Percentiles rank a stretch among this genome's conserved stretches.
Evolutionary conservation across 2,888 invertebrate genomes (phyloP).

Genomic region (Rhagonycha lutea): DNA sequence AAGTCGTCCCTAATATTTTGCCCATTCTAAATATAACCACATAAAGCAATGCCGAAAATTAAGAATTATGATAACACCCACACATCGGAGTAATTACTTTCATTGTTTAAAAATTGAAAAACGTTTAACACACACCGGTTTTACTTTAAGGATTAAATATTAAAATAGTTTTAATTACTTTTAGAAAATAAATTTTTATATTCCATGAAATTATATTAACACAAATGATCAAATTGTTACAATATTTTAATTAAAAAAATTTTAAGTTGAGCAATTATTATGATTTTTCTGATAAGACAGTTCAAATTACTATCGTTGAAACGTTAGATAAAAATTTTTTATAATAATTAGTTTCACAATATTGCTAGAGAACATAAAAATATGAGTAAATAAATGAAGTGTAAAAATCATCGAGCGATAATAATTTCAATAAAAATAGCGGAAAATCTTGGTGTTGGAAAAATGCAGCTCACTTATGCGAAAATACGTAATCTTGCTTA

Average conservation of each 20-base stretch:
- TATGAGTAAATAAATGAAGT: not conserved
- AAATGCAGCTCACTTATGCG: too few relatives aligned
- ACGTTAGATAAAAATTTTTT: not conserved
- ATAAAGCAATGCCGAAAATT: not conserved
- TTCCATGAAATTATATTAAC: not conserved
- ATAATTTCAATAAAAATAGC: not conserved
- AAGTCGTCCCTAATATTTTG: slow-evolving; percentile 15
- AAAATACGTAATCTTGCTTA: not conserved
- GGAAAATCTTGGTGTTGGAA: not conserved
- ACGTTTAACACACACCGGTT: not conserved
- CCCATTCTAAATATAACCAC: slow-evolving; percentile 15
- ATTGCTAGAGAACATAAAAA: not conserved
- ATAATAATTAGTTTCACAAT: not conserved
- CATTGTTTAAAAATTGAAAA: not conserved
- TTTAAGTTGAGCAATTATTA: not conserved
- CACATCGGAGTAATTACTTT: not conserved
- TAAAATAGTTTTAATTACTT: not conserved
- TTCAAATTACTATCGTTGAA: not conserved
- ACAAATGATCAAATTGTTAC: not conserved
- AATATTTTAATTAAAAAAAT: not conserved
- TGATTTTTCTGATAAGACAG: not conserved
- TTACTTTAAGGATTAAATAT: not conserved
- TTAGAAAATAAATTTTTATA: not conserved
- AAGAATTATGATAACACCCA: not conserved
- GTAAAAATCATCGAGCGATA: not conserved